These are phyloP conservation scores for Yoshiicerus persimilis DNA, from an alignment of 1,140 invertebrate genomes.

Conservation along the genomic window DNA sequence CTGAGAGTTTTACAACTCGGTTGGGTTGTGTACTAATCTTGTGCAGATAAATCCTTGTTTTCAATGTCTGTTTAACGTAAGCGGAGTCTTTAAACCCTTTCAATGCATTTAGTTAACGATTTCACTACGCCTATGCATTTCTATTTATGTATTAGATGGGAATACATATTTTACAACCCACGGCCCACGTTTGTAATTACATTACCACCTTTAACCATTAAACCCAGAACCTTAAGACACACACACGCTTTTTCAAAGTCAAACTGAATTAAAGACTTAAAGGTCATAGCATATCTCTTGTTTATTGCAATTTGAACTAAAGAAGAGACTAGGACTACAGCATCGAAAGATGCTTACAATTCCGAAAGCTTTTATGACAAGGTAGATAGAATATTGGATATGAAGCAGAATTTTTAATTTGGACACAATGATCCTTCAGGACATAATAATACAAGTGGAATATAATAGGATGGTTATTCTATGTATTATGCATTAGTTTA, in stretches of 20 bases:
- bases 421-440: not conserved
- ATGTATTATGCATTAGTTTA: too few species aligned
- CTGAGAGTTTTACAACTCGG: not conserved
- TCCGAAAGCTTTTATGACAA: not conserved
- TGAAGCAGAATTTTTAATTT: not conserved
- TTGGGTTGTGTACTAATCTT: not conserved
- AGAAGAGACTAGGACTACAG: too few species aligned
- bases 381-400: too few species aligned
- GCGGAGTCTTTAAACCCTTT: not conserved
- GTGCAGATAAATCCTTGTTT: not conserved
- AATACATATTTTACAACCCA: not conserved
- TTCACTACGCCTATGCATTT: slow-evolving; percentile 11
- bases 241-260: slow-evolving; percentile 12
- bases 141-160: not conserved
- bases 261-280: not conserved
- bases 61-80: not conserved
- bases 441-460: not conserved
- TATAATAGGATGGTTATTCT: not conserved
- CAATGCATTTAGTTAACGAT: not conserved
- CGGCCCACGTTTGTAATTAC: not conserved
- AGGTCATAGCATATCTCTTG: not conserved
- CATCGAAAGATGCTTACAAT: not conserved
- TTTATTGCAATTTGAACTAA: too few species aligned
- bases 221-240: not conserved
- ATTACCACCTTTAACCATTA: not conserved